Percentiles rank a stretch among this genome's conserved stretches.
Evolutionary conservation across 2,888 invertebrate species (phyloP).

Genomic region (Sabatieria punctata): DNA sequence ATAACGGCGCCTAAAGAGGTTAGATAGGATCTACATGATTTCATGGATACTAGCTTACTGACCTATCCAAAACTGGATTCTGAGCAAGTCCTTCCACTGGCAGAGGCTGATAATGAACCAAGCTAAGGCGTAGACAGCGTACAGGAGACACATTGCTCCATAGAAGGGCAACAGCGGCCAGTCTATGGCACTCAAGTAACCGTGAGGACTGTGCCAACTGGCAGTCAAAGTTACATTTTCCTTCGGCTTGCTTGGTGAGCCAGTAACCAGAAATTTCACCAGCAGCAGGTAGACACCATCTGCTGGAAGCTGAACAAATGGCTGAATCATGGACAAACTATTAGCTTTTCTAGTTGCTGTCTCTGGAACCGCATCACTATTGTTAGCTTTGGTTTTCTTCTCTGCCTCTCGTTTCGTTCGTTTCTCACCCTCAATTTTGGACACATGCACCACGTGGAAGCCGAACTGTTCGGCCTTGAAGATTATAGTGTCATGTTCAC

Average conservation of each 20-base stretch:
- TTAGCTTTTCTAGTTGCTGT: too few relatives aligned
- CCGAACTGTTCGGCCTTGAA: too few relatives aligned
- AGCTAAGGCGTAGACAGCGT: conserved; percentile 57
- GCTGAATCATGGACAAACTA: background rate
- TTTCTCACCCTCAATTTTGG: too few relatives aligned
- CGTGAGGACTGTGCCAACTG: conserved; percentile 49
- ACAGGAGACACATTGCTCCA: conserved; percentile 69
- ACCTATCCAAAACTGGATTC: conserved; percentile 91
- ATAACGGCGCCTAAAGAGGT: conserved; percentile 30
- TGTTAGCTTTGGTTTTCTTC: too few relatives aligned
- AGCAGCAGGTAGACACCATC: conserved; percentile 9
- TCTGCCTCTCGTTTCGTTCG: too few relatives aligned
- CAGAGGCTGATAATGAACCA: conserved; percentile 67
- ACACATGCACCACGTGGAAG: too few relatives aligned
- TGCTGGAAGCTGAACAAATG: conserved; percentile 7
- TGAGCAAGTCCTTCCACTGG: conserved; percentile 72
- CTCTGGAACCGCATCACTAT: too few relatives aligned
- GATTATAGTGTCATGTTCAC: too few relatives aligned
- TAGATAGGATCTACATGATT: too few relatives aligned
- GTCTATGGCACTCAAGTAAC: conserved; percentile 70
- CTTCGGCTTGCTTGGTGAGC: background rate
- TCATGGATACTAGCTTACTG: too few relatives aligned
- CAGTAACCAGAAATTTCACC: conserved; percentile 2
- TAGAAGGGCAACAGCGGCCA: conserved; percentile 81
- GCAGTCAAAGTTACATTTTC: too few relatives aligned